Evolutionary conservation across 1,140 invertebrate species (phyloP).

Genomic region (Atta texana): DNA sequence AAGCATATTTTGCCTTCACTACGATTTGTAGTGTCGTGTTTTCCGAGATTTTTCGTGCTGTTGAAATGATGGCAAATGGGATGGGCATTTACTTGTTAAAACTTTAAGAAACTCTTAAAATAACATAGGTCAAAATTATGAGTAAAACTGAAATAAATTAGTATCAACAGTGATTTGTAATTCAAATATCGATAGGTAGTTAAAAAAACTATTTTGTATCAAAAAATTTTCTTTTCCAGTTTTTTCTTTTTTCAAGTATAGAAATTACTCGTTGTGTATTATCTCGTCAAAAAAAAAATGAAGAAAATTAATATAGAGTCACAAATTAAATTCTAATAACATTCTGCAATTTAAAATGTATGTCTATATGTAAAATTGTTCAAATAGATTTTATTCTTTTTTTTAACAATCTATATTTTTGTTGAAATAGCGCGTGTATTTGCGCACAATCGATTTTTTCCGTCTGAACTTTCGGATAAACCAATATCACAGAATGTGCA

Average conservation of each 20-base stretch:
- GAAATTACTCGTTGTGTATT: background rate
- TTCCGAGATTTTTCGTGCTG: background rate
- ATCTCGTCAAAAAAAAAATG: background rate
- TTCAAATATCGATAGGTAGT: background rate
- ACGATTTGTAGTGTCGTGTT: background rate
- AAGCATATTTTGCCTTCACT: background rate
- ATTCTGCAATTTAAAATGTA: slow-evolving; percentile 7
- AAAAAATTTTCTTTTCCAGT: background rate
- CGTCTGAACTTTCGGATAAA: background rate
- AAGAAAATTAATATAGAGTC: slow-evolving; percentile 2
- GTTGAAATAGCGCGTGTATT: background rate
- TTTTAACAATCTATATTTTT: slow-evolving; percentile 24
- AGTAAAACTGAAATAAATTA: background rate
- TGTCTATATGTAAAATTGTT: background rate
- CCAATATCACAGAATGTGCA: slow-evolving; percentile 11
- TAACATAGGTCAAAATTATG: background rate
- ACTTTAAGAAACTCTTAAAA: background rate
- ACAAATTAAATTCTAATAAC: slow-evolving; percentile 8
- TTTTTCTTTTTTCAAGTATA: slow-evolving; percentile 8
- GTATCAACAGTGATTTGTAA: slow-evolving; percentile 35
- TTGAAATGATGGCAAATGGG: background rate
- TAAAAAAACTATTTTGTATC: slow-evolving; percentile 4
- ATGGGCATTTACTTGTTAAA: slow-evolving; percentile 1
- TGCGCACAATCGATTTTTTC: background rate
- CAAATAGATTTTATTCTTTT: background rate